Percentiles rank a stretch among this genome's conserved stretches.
phyloP scores from a whole-genome alignment of 92 coral and sea anemone species.

The Epizoanthus illoricatus region DNA sequence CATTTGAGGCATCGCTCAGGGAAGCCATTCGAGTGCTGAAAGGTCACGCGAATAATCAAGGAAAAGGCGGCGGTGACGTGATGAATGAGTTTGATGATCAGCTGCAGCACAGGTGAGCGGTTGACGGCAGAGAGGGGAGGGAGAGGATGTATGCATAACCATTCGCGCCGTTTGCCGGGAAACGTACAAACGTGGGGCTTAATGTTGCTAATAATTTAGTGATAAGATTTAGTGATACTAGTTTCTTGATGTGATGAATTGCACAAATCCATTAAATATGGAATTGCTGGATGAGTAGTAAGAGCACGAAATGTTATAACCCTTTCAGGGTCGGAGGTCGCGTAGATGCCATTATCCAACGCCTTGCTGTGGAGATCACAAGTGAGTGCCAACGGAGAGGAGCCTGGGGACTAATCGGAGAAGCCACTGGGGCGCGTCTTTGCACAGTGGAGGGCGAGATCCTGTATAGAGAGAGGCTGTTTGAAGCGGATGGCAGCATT shows the following conservation, averaged over 20 bases:
- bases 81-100: slow-evolving; percentile 76
- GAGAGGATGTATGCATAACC: neutral
- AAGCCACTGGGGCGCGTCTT: slow-evolving; percentile 87
- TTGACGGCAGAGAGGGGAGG: neutral
- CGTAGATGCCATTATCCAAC: slow-evolving; percentile 87
- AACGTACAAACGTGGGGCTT: neutral
- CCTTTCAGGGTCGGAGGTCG: slow-evolving; percentile 78
- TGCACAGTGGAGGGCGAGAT: slow-evolving; percentile 89
- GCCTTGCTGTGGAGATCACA: slow-evolving; percentile 86
- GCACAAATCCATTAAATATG: neutral
- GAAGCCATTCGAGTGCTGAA: slow-evolving; percentile 91
- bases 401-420: slow-evolving; percentile 89
- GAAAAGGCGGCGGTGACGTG: slow-evolving; percentile 52
- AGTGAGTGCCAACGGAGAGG: slow-evolving; percentile 98
- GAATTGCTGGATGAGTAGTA: neutral
- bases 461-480: slow-evolving; percentile 71
- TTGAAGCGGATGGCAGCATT: slow-evolving; percentile 80
- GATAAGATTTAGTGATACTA: too few species aligned
- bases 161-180: neutral
- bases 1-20: slow-evolving; percentile 83
- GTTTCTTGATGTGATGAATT: neutral
- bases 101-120: slow-evolving; percentile 73
- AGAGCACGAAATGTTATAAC: neutral
- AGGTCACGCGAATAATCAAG: slow-evolving; percentile 66
- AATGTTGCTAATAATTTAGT: too few species aligned